Percentiles rank a stretch among this genome's conserved stretches.
Evolutionary conservation across 2,888 invertebrate species (phyloP).

Genomic region (Thymelicus lineola): DNA sequence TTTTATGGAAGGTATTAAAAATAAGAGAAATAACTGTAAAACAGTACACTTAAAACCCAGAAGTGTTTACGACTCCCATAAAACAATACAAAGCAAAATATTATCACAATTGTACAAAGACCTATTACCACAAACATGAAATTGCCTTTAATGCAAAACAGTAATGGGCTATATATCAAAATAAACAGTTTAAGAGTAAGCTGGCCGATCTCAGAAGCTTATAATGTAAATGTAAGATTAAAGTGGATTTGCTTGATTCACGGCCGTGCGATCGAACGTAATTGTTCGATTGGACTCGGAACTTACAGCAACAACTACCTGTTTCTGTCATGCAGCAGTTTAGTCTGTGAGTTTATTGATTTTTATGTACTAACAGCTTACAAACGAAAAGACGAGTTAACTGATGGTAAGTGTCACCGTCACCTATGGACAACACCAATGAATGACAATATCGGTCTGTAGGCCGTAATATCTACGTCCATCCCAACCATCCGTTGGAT

Average conservation of each 20-base stretch:
- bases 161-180: conserved; percentile 20
- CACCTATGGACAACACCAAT: no score
- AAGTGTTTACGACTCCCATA: no score
- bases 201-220: conserved; percentile 32
- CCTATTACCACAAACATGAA: conserved; percentile 7
- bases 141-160: conserved; percentile 15
- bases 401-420: no score
- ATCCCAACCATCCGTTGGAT: no score
- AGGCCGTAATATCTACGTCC: no score
- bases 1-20: no score
- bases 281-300: conserved; percentile 23
- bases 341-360: background rate
- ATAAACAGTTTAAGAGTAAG: conserved; percentile 22
- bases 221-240: conserved; percentile 38
- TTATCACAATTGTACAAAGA: background rate
- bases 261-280: conserved; percentile 26
- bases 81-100: conserved; percentile 2
- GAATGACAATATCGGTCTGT: no score
- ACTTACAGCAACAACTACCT: background rate
- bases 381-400: no score
- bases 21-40: no score
- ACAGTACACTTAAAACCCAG: no score
- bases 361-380: no score
- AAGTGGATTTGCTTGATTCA: conserved; percentile 41
- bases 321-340: background rate